A percentile compares a stretch with the other conserved stretches of the same genome.
Evolutionary conservation across 2,797 vertebrate genomes (phyloP).

Genomic region (Scolopax bukidnonensis): DNA sequence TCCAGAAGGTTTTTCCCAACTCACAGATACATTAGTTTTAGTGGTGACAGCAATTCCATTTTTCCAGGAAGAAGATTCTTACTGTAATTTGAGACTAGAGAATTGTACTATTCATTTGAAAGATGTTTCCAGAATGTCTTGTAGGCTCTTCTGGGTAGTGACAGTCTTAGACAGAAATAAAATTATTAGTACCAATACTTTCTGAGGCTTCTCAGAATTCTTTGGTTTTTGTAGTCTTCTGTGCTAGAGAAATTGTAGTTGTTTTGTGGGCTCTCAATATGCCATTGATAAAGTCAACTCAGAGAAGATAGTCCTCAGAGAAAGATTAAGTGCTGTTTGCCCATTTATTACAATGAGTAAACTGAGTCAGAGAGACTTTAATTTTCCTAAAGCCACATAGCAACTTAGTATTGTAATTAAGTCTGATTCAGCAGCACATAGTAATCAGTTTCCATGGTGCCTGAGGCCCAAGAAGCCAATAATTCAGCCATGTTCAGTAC

Average conservation of each 20-base stretch:
- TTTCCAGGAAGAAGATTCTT: slow-evolving; percentile 41
- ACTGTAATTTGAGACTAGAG: slow-evolving; percentile 45
- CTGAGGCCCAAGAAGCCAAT: slow-evolving; percentile 25
- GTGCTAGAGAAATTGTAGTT: not conserved
- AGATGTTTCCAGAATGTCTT: slow-evolving; percentile 60
- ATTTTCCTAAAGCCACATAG: slow-evolving; percentile 15
- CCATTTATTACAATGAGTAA: slow-evolving; percentile 37
- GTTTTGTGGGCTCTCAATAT: not conserved
- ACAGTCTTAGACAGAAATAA: slow-evolving; percentile 1
- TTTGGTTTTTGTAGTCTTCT: not conserved
- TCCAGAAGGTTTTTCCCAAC: slow-evolving; percentile 42
- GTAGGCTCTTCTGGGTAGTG: slow-evolving; percentile 22
- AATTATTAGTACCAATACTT: slow-evolving; percentile 23
- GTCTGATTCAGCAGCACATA: not conserved
- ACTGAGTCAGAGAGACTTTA: slow-evolving; percentile 6
- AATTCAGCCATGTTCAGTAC: slow-evolving; percentile 9
- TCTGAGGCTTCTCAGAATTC: not conserved
- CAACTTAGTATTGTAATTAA: slow-evolving; percentile 11
- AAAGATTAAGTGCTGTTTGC: not conserved
- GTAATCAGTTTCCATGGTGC: slow-evolving; percentile 8
- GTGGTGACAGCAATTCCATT: slow-evolving; percentile 46
- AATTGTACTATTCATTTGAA: slow-evolving; percentile 56
- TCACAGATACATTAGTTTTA: slow-evolving; percentile 50
- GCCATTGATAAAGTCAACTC: not conserved
- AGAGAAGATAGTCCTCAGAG: not conserved